Percentiles rank a stretch among this genome's conserved stretches.
These are phyloP conservation scores for Caenorhabditis sinica DNA, from an alignment of 2,888 invertebrate species.

Conservation along the genomic window DNA sequence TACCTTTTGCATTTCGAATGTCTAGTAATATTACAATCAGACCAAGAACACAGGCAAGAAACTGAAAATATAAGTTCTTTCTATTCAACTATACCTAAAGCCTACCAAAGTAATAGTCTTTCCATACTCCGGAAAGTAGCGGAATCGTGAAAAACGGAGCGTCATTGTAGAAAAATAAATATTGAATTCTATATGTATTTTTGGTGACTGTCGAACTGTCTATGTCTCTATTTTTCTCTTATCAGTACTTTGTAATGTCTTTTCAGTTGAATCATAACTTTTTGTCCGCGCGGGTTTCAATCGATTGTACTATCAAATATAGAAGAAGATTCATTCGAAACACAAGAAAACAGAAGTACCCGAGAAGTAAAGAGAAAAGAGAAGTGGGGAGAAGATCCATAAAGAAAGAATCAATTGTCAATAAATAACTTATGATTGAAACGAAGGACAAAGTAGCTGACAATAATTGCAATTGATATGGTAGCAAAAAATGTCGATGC, in stretches of 20 bases:
- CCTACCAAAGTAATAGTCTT: constrained; percentile 46
- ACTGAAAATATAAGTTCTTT: constrained; percentile 10
- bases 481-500: constrained; percentile 80
- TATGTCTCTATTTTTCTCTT: constrained; percentile 19
- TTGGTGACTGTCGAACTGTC: constrained; percentile 14
- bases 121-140: constrained; percentile 44
- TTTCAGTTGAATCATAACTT: constrained; percentile 44
- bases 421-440: constrained; percentile 54
- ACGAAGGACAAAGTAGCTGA: constrained; percentile 68
- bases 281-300: constrained; percentile 8
- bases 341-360: constrained; percentile 14
- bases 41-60: constrained; percentile 34
- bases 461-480: constrained; percentile 68
- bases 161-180: constrained; percentile 34
- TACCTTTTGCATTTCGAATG: constrained; percentile 36
- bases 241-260: constrained; percentile 18
- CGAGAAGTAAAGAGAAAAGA: constrained; percentile 24
- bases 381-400: constrained; percentile 3
- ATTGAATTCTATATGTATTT: constrained; percentile 29
- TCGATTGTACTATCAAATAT: not conserved
- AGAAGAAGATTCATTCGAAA: not conserved
- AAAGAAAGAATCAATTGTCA: constrained; percentile 31
- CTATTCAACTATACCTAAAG: not conserved
- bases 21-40: constrained; percentile 17
- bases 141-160: constrained; percentile 51